A percentile compares a stretch with the other conserved stretches of the same genome.
phyloP scores from a whole-genome alignment of 2,888 invertebrate genomes.

The Pristionchus fissidentatus region DNA sequence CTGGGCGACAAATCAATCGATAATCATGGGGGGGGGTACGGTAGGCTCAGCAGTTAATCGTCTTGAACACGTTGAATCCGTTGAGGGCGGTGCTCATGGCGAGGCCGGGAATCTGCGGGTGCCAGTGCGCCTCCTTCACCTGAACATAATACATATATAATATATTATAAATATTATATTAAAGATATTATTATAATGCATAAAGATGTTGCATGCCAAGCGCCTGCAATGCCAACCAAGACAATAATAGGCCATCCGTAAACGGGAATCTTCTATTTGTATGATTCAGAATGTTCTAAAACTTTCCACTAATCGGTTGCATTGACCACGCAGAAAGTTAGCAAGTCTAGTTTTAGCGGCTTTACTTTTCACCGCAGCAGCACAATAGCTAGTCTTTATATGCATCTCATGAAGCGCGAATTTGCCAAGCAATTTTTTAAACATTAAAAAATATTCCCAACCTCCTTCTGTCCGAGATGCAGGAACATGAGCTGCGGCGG shows the following conservation, averaged over 20 bases:
- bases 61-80: slow-evolving; percentile 96
- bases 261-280: too few species aligned
- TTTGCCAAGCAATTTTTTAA: not conserved
- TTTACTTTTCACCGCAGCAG: too few species aligned
- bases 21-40: not conserved
- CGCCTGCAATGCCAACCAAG: too few species aligned
- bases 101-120: slow-evolving; percentile 92
- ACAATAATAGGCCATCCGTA: too few species aligned
- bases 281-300: too few species aligned
- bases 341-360: too few species aligned
- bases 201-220: too few species aligned
- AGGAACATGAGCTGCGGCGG: slow-evolving; percentile 97
- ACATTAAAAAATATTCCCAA: not conserved
- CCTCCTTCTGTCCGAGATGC: slow-evolving; percentile 96
- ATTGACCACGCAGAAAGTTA: too few species aligned
- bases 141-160: slow-evolving; percentile 28
- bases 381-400: too few species aligned
- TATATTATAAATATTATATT: not conserved
- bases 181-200: too few species aligned
- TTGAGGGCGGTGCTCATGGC: slow-evolving; percentile 93
- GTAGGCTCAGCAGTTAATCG: slow-evolving; percentile 87
- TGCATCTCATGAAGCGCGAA: not conserved
- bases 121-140: slow-evolving; percentile 98
- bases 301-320: too few species aligned
- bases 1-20: not conserved